A percentile compares a stretch with the other conserved stretches of the same genome.
These are phyloP conservation scores for Holcopasites calliopsidis DNA, from an alignment of 1,140 invertebrate species.

Conservation along the genomic window DNA sequence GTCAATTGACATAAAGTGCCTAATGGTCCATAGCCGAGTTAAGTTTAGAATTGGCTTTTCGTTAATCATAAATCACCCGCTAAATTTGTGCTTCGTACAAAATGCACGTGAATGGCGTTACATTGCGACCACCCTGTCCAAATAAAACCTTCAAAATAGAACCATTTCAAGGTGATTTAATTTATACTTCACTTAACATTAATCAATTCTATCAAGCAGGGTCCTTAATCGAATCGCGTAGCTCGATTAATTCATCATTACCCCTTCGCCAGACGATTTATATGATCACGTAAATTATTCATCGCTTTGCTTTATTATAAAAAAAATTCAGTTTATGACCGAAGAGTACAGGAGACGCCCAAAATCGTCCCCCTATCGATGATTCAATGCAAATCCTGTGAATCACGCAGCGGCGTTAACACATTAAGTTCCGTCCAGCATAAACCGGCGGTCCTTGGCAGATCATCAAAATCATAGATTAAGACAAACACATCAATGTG, in stretches of 20 bases:
- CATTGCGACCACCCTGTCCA: background rate
- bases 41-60: slow-evolving; percentile 38
- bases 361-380: background rate
- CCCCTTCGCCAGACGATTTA: background rate
- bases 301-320: background rate
- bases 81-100: slow-evolving; percentile 2
- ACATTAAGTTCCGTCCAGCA: slow-evolving; percentile 10
- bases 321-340: background rate
- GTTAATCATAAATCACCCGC: slow-evolving; percentile 25
- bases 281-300: no score
- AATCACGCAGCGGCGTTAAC: slow-evolving; percentile 18
- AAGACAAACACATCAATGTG: slow-evolving; percentile 6
- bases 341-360: background rate
- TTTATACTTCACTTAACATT: slow-evolving; percentile 7
- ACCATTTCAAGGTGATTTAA: slow-evolving; percentile 15
- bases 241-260: slow-evolving; percentile 14
- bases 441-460: slow-evolving; percentile 54
- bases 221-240: background rate
- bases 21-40: background rate
- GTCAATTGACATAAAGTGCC: background rate
- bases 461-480: slow-evolving; percentile 42
- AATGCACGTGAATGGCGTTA: background rate
- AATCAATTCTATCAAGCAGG: slow-evolving; percentile 7
- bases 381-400: background rate
- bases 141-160: slow-evolving; percentile 16